Percentiles rank a stretch among this genome's conserved stretches.
Evolutionary conservation across 2,797 vertebrate genomes (phyloP).

Genomic region (Alosa sapidissima): DNA sequence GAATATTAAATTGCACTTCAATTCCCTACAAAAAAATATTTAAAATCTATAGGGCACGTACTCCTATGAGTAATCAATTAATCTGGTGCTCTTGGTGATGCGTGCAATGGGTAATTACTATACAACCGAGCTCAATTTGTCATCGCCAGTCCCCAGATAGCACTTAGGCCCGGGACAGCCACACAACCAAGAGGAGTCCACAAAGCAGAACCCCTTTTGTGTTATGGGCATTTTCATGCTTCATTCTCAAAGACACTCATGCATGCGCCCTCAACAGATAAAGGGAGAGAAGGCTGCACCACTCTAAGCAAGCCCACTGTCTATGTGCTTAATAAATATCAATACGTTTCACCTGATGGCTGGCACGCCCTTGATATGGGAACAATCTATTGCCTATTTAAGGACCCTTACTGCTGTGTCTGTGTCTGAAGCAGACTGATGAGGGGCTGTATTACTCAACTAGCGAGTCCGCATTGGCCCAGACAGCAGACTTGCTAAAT

Average conservation of each 20-base stretch:
- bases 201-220: conserved; percentile 20
- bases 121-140: conserved; percentile 14
- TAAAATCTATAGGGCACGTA: background rate
- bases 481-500: conserved; percentile 30
- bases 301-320: conserved; percentile 24
- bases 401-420: conserved; percentile 54
- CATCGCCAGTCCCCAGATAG: conserved; percentile 2
- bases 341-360: conserved; percentile 45
- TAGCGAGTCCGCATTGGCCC: conserved; percentile 30
- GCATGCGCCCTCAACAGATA: conserved; percentile 40
- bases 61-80: conserved; percentile 17
- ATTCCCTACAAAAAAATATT: background rate
- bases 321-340: conserved; percentile 51
- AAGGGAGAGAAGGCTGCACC: conserved; percentile 4
- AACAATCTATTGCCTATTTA: conserved; percentile 55
- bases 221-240: conserved; percentile 31
- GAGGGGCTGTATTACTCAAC: conserved; percentile 51
- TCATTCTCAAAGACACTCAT: conserved; percentile 41
- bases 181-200: conserved; percentile 43
- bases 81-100: background rate
- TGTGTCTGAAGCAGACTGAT: conserved; percentile 47
- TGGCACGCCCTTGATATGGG: conserved; percentile 38
- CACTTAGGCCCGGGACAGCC: background rate
- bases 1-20: conserved; percentile 1
- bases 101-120: conserved; percentile 6